Evolutionary conservation across 2,797 vertebrate species (phyloP), one percentile per base, ranked within the genome.

Genomic region (Catamblyrhynchus diadema): DNA sequence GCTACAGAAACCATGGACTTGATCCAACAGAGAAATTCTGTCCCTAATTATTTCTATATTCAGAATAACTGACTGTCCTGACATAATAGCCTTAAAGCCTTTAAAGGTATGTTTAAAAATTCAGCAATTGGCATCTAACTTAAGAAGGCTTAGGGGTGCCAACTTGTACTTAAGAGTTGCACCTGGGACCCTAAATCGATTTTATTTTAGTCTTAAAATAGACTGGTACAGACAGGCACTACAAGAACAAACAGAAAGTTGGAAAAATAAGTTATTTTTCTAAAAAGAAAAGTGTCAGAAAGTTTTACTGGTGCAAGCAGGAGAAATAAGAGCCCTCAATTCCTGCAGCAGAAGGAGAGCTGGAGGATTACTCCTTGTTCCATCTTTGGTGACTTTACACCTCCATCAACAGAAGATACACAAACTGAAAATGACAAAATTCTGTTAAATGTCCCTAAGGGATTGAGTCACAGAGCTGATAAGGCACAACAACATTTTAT

Each of bases 171-270:
- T 65, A 69, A 6, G 17, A 62, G 22, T 20, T 74, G 72, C 37
- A 51, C 77, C 93, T 33, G 66, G n/a, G 48, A 11, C 57, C 75
- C 42, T 77, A 83, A 56, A 91, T 69, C 53, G 80, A 95, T 61
- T 71, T 88, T 45, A 71, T 70, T 88, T 86, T 57, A 57, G 17
- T 74, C 82, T 86, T 88, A 90, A 90, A 93, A 86, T 47, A 94
- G 77, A 74, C 9, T 12, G 5, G 39, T 53, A 75, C 27, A 86
- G 61, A 90, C 83, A 32, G 42, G 17, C 47, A 82, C 15, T 1
- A 10, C 17, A 30, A 85, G 56, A 89, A 80, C 27, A 82, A 91
- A 53, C 3, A 80, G 21, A 37, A 82, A 57, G 53, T 19, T 67
- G 64, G 37, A 74, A 86, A 93, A 83, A 4, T 9, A 35, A 53